Evolutionary conservation across 2,888 invertebrate genomes (phyloP), one percentile per base, ranked within the genome.

Genomic region (Dichetophora obliterata): DNA sequence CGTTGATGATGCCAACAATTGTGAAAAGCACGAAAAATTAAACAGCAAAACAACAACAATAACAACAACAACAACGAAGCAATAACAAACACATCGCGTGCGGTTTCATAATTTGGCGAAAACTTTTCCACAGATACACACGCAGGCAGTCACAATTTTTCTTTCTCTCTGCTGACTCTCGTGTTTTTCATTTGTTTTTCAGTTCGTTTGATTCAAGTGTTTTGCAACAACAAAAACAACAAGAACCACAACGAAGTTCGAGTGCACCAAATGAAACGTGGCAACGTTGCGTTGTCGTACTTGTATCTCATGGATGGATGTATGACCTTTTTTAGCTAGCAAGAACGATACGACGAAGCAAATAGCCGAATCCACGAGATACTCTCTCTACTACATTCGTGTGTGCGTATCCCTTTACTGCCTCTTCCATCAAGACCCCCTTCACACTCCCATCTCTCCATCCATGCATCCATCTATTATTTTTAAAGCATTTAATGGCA

Each of bases 251-350:
- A 61, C 22, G 34, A 65, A 65, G 61, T 72, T 72, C 48, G 74
- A 74, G 52, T 66, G 54, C 54, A 66, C 19, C 66, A 66, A 43
- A 59, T 16, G 71, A 74, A 74, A 74, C 43, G 19, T 74, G 74
- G 74, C 74, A 74, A 74, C 74, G 66, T 66, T 24, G 74, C 74
- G 16, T 52, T 31, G 1, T 50, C 34, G 27, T 73, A 48, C 27
- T 66, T 16, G 54, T 74, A 66, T 73, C 68, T 68, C 61, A 54
- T 71, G 57, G 63, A 57, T 72, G 59, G 59, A 73, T 50, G 63
- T 61, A 63, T 74, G 74, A 74, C 74, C 74, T 74, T 74, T 43
- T 74, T 74, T 74, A 54, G 74, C 27, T 63, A 24, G 72, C 74
- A 3, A 52, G 54, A 19, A 50, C 68, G 11, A 52, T 5, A 43